phyloP scores from a whole-genome alignment of 2,797 vertebrate genomes.

The Glyptemys insculpta region DNA sequence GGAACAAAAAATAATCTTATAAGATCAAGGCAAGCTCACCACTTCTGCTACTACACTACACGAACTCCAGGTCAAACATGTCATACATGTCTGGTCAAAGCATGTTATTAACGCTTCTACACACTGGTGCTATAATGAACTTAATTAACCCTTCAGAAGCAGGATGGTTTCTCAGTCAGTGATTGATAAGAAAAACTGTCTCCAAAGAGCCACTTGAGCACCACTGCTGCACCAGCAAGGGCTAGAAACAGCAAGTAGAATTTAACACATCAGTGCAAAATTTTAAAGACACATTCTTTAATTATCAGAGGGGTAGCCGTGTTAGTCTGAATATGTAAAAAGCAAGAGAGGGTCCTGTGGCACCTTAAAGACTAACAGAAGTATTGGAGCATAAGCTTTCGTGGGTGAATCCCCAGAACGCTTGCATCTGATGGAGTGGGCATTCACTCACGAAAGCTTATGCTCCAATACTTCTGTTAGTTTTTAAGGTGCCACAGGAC shows the following conservation, averaged over 20 bases:
- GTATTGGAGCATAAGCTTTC: no score
- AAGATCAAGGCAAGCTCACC: not conserved
- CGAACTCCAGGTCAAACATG: not conserved
- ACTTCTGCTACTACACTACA: not conserved
- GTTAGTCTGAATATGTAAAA: no score
- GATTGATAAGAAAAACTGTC: not conserved
- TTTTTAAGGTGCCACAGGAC: no score
- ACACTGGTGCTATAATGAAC: not conserved
- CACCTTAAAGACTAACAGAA: no score
- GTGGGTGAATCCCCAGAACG: no score
- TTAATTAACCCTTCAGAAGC: constrained; percentile 16
- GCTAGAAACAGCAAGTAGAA: not conserved
- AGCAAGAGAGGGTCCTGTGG: no score
- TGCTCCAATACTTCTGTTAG: no score
- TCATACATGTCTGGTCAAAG: not conserved
- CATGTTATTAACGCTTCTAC: not conserved
- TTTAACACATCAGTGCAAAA: no score
- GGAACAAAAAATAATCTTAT: not conserved
- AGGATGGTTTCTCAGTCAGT: not conserved
- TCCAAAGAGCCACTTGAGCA: constrained; percentile 2
- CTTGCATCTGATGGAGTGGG: no score
- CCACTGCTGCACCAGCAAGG: not conserved
- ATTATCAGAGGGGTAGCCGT: not conserved
- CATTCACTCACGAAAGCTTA: no score
- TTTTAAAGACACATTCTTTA: no score